phyloP scores from a whole-genome alignment of 2,888 invertebrate genomes.

The Cactoblastis cactorum region DNA sequence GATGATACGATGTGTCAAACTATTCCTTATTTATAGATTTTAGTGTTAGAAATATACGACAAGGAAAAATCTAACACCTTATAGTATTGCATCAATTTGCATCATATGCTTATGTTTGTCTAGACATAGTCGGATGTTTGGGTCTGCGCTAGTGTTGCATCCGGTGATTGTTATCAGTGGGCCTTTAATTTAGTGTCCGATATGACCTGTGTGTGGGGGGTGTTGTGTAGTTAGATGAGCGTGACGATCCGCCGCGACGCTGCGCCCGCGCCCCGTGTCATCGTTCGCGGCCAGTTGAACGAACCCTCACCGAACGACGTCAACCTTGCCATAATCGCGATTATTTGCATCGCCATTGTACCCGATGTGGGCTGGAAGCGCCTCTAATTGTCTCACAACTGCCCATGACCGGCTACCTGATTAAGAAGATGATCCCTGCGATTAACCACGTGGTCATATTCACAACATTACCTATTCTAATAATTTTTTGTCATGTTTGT shows the following conservation, averaged over 20 bases:
- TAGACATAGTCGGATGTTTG: slow-evolving; percentile 5
- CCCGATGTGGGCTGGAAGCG: slow-evolving; percentile 50
- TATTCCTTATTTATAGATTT: background rate
- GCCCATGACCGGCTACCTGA: slow-evolving; percentile 13
- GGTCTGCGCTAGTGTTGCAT: background rate
- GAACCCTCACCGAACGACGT: slow-evolving; percentile 74
- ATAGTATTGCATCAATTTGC: background rate
- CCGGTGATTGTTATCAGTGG: background rate
- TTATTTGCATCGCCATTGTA: slow-evolving; percentile 76
- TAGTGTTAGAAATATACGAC: background rate
- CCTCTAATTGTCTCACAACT: slow-evolving; percentile 52
- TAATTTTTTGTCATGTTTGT: no score
- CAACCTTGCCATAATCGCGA: slow-evolving; percentile 78
- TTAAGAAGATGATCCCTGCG: background rate
- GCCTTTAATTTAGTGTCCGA: background rate
- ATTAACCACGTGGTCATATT: slow-evolving; percentile 9
- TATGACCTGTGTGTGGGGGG: slow-evolving; percentile 5
- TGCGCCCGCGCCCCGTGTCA: slow-evolving; percentile 70
- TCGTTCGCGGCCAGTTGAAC: slow-evolving; percentile 79
- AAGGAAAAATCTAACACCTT: background rate
- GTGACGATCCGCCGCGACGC: slow-evolving; percentile 57
- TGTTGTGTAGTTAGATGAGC: slow-evolving; percentile 30
- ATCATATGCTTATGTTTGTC: slow-evolving; percentile 10
- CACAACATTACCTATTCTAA: background rate
- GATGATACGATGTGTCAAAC: no score